phyloP scores from a whole-genome alignment of 2,888 invertebrate genomes.

The Macroteleia sp. region DNA sequence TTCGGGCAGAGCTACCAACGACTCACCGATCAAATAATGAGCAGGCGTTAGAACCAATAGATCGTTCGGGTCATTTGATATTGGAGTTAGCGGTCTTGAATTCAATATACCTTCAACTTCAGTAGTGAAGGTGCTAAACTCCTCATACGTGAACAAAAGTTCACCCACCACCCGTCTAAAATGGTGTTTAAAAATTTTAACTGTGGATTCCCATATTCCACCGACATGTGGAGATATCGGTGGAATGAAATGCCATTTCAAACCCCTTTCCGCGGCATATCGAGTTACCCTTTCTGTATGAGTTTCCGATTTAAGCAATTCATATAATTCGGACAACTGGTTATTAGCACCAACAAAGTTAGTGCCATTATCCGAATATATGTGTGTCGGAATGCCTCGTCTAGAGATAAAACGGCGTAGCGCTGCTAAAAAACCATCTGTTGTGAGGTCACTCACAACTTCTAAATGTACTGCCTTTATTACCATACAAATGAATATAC shows the following conservation, averaged over 20 bases:
- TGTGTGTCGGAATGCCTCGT: slow-evolving; percentile 66
- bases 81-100: too few relatives aligned
- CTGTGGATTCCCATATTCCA: too few relatives aligned
- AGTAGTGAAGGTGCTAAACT: too few relatives aligned
- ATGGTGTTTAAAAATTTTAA: too few relatives aligned
- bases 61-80: too few relatives aligned
- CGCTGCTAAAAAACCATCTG: slow-evolving; percentile 73
- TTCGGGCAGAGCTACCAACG: too few relatives aligned
- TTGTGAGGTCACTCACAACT: slow-evolving; percentile 70
- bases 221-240: too few relatives aligned
- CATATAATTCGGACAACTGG: slow-evolving; percentile 61
- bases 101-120: too few relatives aligned
- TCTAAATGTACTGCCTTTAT: slow-evolving; percentile 76
- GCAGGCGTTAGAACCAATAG: too few relatives aligned
- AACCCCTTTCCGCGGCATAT: slow-evolving; percentile 17
- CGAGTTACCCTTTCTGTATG: slow-evolving; percentile 26
- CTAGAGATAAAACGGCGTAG: slow-evolving; percentile 73
- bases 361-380: slow-evolving; percentile 75
- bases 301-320: neutral
- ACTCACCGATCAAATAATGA: too few relatives aligned
- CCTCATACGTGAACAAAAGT: too few relatives aligned
- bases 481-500: slow-evolving; percentile 72
- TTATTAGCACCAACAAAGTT: slow-evolving; percentile 75
- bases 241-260: slow-evolving; percentile 46
- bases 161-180: too few relatives aligned